Conservation (phyloP, 2,888 invertebrate species). For the Drosophila tanythrix region DNA sequence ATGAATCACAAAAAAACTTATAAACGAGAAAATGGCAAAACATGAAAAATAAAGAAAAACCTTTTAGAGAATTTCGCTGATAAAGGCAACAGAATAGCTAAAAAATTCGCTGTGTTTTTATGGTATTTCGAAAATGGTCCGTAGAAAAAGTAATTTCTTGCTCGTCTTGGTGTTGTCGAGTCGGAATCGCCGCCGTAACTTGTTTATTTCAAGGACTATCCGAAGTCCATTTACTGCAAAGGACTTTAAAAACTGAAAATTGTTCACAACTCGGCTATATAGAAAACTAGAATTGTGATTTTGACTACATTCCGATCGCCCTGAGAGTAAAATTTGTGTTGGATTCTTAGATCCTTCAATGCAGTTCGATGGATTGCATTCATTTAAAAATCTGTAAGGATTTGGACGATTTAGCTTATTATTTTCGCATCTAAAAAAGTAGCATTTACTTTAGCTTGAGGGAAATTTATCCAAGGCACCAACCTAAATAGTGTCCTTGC, state of each 20-base stretch:
- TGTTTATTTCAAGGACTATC: too few relatives aligned
- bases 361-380: not conserved
- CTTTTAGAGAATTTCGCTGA: constrained; percentile 81
- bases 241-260: not conserved
- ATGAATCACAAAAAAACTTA: constrained; percentile 65
- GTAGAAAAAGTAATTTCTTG: not conserved
- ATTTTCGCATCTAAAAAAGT: not conserved
- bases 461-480: not conserved
- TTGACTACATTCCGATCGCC: not conserved
- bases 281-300: not conserved
- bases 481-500: not conserved
- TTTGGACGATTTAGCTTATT: not conserved
- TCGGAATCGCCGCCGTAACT: too few relatives aligned
- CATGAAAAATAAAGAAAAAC: constrained; percentile 73
- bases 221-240: too few relatives aligned
- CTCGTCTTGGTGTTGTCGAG: not conserved
- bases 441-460: not conserved
- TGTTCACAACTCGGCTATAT: too few relatives aligned
- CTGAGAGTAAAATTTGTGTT: not conserved
- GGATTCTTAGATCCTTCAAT: not conserved
- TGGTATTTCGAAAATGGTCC: not conserved
- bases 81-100: constrained; percentile 77
- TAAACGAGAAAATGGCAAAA: constrained; percentile 59
- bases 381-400: not conserved
- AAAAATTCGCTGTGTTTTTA: constrained; percentile 26